Percentiles rank a stretch among this genome's conserved stretches.
These are phyloP conservation scores for Indicator indicator DNA, from an alignment of 2,113 vertebrate genomes.

Conservation along the genomic window DNA sequence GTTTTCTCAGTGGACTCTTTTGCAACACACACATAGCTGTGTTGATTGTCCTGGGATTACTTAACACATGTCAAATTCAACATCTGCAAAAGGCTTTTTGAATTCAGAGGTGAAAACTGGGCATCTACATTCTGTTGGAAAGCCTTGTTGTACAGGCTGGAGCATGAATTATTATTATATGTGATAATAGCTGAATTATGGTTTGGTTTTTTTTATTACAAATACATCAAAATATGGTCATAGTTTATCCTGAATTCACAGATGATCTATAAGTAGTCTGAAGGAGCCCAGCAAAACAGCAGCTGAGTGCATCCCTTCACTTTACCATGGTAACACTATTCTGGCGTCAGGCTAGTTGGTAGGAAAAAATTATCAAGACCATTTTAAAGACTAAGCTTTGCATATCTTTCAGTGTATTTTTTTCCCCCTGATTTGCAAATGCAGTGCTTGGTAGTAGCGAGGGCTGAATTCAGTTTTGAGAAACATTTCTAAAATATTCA, in stretches of 20 bases:
- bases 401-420: neutral
- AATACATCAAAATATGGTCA: neutral
- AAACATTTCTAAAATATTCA: constrained; percentile 25
- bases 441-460: neutral
- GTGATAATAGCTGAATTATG: neutral
- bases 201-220: neutral
- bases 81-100: neutral
- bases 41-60: neutral
- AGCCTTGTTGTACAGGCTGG: neutral
- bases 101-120: neutral
- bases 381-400: neutral
- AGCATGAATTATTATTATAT: neutral
- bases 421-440: neutral
- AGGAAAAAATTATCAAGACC: neutral
- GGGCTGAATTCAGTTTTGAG: neutral
- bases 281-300: neutral
- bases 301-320: neutral
- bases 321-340: neutral
- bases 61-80: neutral
- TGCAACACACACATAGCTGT: rapidly evolving
- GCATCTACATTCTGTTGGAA: neutral
- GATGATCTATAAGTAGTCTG: neutral
- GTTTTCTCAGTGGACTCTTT: neutral
- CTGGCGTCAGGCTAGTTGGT: neutral
- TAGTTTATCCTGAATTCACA: neutral